Base-by-base conservation (phyloP, 2,888 invertebrate genomes). In the Cyrtodaria siliqua region DNA sequence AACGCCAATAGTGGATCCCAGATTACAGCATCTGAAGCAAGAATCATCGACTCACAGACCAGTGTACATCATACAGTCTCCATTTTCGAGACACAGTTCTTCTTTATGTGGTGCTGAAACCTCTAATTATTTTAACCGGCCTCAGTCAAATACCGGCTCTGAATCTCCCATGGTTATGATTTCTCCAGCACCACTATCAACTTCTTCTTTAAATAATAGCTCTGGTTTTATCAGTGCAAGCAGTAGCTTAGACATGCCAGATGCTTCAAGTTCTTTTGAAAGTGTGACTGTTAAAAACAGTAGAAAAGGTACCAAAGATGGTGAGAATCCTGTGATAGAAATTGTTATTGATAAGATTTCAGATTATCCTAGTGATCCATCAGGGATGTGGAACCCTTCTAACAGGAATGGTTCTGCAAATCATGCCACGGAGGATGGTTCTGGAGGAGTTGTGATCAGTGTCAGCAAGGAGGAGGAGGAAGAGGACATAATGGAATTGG, bases 171-270 rank as follows among this genome's bases (percentile, higher is more conserved):
- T 57, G 53, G 47, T 26, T 24, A 14, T 40, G n/a, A 33, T 27
- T 6, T 55, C 69, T n/a, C 33, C 24, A 6, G 26, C 24, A 38
- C 38, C 60, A 29, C 53, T 49, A 18, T 38, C 62, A n/a, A 53
- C 20, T 40, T 59, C 63, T 16, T n/a, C n/a, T n/a, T n/a, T n/a
- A n/a, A 78, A 81, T 44, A 78, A 81, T 44, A 81, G 78, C 44
- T 81, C 81, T 29, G 81, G 81, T 8, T 81, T 78, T 63, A 64
- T 78, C 14, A 81, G 81, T 75, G 81, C 55, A 16, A 72, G 72
- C 27, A 57, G 77, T 56, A 81, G 78, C 47, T 60, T 75, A 27
- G 81, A 81, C 23, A 56, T 61, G 23, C 62, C 76, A 26, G 77
- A 81, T 50, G 53, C 64, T n/a, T 78, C 78, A 9, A 49, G 50